Conservation (phyloP, 2,113 vertebrate genomes). For the Atlantisia rogersi region DNA sequence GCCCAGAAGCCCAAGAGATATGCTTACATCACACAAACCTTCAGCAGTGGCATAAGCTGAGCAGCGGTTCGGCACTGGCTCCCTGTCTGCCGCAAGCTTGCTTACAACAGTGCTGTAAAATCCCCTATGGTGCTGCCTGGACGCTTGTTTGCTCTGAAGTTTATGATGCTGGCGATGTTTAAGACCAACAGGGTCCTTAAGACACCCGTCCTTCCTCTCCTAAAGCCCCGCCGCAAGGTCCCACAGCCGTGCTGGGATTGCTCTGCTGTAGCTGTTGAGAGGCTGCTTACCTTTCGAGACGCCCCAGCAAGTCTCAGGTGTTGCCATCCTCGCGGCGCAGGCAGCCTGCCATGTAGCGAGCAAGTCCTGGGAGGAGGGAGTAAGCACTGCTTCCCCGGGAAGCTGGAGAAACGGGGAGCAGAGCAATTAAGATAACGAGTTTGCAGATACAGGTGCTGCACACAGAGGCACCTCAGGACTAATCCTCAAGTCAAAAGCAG, state of each 20-base stretch:
- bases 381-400: background rate
- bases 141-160: background rate
- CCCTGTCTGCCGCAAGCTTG: rapidly evolving
- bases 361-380: background rate
- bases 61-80: rapidly evolving
- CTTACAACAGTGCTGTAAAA: background rate
- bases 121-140: background rate
- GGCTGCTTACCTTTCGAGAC: slow-evolving; percentile 66
- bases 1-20: background rate
- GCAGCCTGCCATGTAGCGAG: background rate
- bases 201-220: background rate
- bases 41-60: background rate
- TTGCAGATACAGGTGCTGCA: slow-evolving; percentile 69
- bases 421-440: background rate
- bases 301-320: background rate
- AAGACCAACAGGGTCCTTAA: background rate
- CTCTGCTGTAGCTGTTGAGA: background rate
- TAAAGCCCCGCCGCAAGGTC: background rate
- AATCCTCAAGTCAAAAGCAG: background rate
- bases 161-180: background rate
- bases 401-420: background rate
- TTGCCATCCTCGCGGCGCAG: background rate
- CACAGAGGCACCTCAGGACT: slow-evolving; percentile 26
- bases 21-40: background rate
- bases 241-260: background rate